Conservation (phyloP, 2,113 vertebrate genomes). For the human region DNA sequence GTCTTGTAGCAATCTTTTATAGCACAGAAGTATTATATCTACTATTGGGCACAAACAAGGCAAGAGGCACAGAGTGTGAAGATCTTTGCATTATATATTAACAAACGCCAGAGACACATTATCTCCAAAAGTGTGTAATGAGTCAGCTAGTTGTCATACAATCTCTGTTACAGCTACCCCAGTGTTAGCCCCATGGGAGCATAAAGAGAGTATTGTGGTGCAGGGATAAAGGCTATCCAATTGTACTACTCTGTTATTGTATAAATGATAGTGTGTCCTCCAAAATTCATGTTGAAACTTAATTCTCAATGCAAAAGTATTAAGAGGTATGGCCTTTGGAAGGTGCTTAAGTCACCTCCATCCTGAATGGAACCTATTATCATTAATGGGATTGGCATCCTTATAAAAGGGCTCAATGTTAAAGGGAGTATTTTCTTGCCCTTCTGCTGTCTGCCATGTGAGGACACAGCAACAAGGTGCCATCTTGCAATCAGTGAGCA, state of each 20-base stretch:
- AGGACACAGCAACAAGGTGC: not conserved
- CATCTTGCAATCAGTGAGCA: not conserved
- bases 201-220: too few relatives aligned
- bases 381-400: not conserved
- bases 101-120: not conserved
- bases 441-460: not conserved
- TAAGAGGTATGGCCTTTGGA: not conserved
- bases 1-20: not conserved
- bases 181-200: not conserved
- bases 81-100: too few relatives aligned
- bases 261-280: not conserved
- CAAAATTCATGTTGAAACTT: not conserved
- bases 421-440: not conserved
- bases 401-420: not conserved
- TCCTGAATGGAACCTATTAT: too few relatives aligned
- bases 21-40: not conserved
- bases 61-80: not conserved
- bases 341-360: not conserved
- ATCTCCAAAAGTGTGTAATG: not conserved
- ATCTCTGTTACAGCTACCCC: not conserved
- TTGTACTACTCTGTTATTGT: not conserved
- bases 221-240: not conserved
- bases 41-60: not conserved
- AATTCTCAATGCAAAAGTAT: too few relatives aligned
- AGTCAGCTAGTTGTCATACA: not conserved